phyloP scores from a whole-genome alignment of 2,113 vertebrate genomes.

The Atrichornis clamosus region DNA sequence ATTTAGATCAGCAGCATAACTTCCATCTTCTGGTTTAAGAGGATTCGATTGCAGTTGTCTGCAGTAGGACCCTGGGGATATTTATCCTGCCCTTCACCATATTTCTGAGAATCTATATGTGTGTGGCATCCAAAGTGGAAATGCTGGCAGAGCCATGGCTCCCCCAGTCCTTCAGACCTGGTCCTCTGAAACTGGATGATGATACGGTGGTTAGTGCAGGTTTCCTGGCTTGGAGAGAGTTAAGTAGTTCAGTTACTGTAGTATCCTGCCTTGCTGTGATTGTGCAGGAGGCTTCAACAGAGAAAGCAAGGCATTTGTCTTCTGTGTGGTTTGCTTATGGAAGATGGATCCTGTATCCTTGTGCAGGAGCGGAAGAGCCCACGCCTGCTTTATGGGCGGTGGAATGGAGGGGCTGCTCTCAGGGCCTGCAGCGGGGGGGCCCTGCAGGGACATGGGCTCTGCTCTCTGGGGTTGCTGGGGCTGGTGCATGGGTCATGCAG shows the following conservation, averaged over 20 bases:
- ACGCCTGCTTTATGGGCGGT: background rate
- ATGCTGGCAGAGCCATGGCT: background rate
- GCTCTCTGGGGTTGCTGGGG: background rate
- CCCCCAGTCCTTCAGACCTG: background rate
- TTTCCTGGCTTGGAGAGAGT: background rate
- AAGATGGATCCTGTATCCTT: background rate
- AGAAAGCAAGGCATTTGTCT: background rate
- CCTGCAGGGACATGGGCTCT: background rate
- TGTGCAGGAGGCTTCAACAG: background rate
- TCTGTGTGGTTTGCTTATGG: background rate
- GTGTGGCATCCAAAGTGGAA: background rate
- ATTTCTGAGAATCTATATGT: background rate
- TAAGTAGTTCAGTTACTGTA: background rate
- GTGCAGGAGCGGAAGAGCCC: rapidly evolving
- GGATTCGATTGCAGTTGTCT: background rate
- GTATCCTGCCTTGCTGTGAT: background rate
- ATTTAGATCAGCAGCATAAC: conserved; percentile 25
- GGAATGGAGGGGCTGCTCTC: background rate
- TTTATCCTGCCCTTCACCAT: background rate
- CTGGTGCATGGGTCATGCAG: background rate
- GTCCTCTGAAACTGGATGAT: background rate
- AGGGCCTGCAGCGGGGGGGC: background rate
- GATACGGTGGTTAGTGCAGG: background rate
- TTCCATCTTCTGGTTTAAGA: background rate
- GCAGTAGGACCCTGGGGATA: background rate